phyloP scores from a whole-genome alignment of 2,113 vertebrate genomes.

The Platysteira castanea region DNA sequence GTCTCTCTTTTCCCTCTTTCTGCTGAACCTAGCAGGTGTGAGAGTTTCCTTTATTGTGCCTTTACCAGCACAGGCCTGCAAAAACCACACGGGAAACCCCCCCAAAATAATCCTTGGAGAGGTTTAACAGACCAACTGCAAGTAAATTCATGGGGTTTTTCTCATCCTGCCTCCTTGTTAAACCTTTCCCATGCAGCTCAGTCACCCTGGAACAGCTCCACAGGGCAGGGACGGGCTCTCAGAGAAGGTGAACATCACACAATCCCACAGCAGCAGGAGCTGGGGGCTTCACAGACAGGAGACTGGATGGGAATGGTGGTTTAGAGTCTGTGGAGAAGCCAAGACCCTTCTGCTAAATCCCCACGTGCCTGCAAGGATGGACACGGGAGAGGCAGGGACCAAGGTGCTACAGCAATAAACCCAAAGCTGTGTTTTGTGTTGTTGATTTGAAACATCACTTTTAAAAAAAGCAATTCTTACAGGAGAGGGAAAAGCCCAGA shows the following conservation, averaged over 20 bases:
- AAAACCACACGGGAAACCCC: background rate
- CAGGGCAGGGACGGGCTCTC: background rate
- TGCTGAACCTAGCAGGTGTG: no score
- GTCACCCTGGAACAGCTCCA: background rate
- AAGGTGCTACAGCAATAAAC: background rate
- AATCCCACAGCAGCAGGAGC: background rate
- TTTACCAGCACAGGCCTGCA: no score
- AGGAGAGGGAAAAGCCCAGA: background rate
- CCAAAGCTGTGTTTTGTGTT: accelerated
- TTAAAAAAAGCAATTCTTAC: background rate
- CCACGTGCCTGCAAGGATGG: background rate
- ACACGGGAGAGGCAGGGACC: background rate
- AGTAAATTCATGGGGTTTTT: background rate
- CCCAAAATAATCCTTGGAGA: background rate
- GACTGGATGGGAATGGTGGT: background rate
- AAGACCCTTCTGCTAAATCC: background rate
- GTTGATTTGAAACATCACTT: background rate
- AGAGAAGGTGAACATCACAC: background rate
- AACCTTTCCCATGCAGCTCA: background rate
- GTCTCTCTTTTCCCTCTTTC: no score
- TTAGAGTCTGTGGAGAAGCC: background rate
- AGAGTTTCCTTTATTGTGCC: no score
- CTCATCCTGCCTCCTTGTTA: background rate
- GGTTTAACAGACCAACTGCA: background rate
- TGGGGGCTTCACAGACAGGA: background rate